A percentile compares a stretch with the other conserved stretches of the same genome.
Evolutionary conservation across 2,888 invertebrate species (phyloP).

Genomic region (Eucera pruinosa): DNA sequence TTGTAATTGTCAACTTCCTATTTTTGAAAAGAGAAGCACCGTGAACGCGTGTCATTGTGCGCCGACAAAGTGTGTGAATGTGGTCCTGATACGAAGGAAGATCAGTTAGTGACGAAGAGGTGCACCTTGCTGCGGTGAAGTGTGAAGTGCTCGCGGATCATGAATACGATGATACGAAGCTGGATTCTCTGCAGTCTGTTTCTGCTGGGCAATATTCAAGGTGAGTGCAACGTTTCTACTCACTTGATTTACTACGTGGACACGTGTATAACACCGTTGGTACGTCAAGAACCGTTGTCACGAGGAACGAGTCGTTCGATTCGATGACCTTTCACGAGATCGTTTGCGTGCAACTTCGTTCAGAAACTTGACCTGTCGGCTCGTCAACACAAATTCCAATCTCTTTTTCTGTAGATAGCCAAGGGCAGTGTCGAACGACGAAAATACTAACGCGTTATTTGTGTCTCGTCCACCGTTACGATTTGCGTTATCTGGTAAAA

Average conservation of each 20-base stretch:
- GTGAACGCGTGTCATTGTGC: not conserved
- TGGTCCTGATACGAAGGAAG: conserved; percentile 45
- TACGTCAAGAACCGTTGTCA: not conserved
- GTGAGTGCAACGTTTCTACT: conserved; percentile 7
- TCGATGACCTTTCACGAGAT: not conserved
- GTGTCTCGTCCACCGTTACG: too few relatives aligned
- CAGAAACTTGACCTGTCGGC: conserved; percentile 12
- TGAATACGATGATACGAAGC: conserved; percentile 40
- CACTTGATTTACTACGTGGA: not conserved
- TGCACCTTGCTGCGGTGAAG: conserved; percentile 23
- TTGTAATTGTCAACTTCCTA: too few relatives aligned
- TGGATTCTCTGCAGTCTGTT: conserved; percentile 47
- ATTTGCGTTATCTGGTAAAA: too few relatives aligned
- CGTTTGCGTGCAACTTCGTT: too few relatives aligned
- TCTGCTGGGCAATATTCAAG: conserved; percentile 53
- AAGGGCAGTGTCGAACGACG: too few relatives aligned
- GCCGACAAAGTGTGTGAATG: conserved; percentile 33
- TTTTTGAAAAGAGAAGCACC: not conserved
- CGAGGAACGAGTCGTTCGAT: not conserved
- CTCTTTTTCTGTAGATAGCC: not conserved
- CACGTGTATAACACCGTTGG: conserved; percentile 12
- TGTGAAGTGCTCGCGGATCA: conserved; percentile 44
- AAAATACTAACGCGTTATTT: too few relatives aligned
- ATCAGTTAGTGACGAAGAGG: conserved; percentile 30
- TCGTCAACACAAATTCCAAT: not conserved